Percentiles rank a stretch among this genome's conserved stretches.
These are phyloP conservation scores for Piaya cayana DNA, from an alignment of 2,113 vertebrate genomes.

Conservation along the genomic window DNA sequence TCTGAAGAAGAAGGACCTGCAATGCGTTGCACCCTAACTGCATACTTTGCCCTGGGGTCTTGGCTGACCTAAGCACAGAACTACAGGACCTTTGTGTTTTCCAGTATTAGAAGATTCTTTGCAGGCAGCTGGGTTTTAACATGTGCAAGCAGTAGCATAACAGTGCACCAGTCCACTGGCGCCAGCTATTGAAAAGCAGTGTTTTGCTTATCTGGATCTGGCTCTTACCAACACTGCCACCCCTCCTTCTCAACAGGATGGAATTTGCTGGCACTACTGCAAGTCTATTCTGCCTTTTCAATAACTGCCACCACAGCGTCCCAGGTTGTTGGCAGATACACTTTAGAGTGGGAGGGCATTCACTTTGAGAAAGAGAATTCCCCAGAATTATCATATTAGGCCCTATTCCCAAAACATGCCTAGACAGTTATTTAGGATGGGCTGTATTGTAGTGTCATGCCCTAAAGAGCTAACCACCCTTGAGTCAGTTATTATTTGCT, in stretches of 20 bases:
- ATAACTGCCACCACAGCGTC: neutral
- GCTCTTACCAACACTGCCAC: neutral
- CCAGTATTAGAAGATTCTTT: neutral
- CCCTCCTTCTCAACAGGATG: neutral
- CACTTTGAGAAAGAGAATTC: constrained; percentile 4
- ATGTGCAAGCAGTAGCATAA: neutral
- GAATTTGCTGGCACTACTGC: constrained; percentile 19
- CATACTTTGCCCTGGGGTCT: neutral
- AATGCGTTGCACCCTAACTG: neutral
- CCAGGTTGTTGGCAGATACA: neutral
- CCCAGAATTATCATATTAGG: neutral
- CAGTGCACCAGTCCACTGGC: neutral
- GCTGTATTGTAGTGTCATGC: neutral
- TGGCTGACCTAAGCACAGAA: neutral
- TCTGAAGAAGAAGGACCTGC: neutral
- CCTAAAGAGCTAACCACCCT: neutral
- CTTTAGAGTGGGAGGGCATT: neutral
- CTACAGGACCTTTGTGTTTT: neutral
- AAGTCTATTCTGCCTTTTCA: neutral
- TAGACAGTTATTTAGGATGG: neutral
- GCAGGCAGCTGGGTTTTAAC: neutral
- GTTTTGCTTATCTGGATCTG: neutral
- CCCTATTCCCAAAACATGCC: constrained; percentile 10
- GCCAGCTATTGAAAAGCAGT: neutral
- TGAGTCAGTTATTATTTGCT: neutral